Evolutionary conservation across 2,797 vertebrate species (phyloP), one percentile per base, ranked within the genome.

Genomic region (Myiotriccus ornatus): DNA sequence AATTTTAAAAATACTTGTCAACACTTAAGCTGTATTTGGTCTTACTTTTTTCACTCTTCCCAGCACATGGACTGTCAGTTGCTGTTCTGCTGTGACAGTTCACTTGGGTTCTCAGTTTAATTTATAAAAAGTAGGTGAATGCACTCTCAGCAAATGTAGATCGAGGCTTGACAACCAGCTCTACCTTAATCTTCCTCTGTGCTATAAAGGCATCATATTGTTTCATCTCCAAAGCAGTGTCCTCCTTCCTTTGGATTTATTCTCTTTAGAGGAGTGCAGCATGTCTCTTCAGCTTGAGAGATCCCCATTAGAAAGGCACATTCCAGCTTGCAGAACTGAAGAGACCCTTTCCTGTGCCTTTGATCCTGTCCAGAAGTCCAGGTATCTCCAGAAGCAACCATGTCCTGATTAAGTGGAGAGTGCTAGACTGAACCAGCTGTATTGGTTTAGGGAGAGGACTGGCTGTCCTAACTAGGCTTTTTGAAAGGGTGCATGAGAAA

Each of bases 1-100:
- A 56, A 35, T 71, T 93, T 74, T 15, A 49, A 85, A 92, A 94
- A 39, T 83, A 70, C 67, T 70, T 87, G 69, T 89, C 87, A 87
- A 70, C 89, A 39, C 68, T 80, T 60, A 49, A 89, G 49, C 37
- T 34, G 12, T 84, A 85, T 92, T 91, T 89, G 60, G 64, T 67
- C 46, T 77, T n/a, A 21, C 18, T 87, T 92, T 92, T 92, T 92
- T 35, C 53, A 44, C 28, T 83, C n/a, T 77, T 92, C 57, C 35
- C 44, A 53, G 71, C 75, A 74, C 80, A 87, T 77, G 87, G 68
- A 64, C 64, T 52, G 50, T 77, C 34, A 56, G 49, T 63, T 89
- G 83, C 68, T 56, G 56, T 80, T 92, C 83, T 91, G 49, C 71
- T 70, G 7, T 68, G 77, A 35, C 30, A 49, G 55, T 76, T 93